Conservation (phyloP, 2,797 vertebrate genomes). For the Spinus pinus region DNA sequence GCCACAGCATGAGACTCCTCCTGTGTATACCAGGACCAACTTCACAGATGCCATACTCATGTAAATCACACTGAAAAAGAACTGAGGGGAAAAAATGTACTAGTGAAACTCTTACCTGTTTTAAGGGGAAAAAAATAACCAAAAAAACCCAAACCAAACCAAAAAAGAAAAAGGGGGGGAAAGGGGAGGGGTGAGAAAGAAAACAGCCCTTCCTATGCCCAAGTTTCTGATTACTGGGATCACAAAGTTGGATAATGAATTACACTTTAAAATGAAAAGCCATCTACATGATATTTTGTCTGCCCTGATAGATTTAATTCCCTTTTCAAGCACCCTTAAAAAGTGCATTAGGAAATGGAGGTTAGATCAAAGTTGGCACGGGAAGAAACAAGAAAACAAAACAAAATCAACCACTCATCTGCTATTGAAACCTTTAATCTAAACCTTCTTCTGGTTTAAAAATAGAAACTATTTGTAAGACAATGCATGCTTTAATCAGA, state of each 20-base stretch:
- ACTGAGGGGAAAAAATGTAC: neutral
- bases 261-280: neutral
- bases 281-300: neutral
- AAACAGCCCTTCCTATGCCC: neutral
- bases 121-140: neutral
- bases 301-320: neutral
- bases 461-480: conserved; percentile 31
- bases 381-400: conserved; percentile 49
- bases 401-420: neutral
- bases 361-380: neutral
- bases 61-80: neutral
- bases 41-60: neutral
- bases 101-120: neutral
- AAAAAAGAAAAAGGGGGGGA: too few species aligned
- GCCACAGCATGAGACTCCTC: neutral
- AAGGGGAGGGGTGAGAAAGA: fast-evolving
- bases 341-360: conserved; percentile 18
- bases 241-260: neutral
- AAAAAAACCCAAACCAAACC: neutral
- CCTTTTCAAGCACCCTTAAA: conserved; percentile 17
- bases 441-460: conserved; percentile 21
- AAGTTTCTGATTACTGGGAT: neutral
- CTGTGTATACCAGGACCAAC: neutral
- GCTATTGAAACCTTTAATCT: neutral
- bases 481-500: neutral